A percentile compares a stretch with the other conserved stretches of the same genome.
Evolutionary conservation across 2,797 vertebrate species (phyloP).

Genomic region (Mus spretus): DNA sequence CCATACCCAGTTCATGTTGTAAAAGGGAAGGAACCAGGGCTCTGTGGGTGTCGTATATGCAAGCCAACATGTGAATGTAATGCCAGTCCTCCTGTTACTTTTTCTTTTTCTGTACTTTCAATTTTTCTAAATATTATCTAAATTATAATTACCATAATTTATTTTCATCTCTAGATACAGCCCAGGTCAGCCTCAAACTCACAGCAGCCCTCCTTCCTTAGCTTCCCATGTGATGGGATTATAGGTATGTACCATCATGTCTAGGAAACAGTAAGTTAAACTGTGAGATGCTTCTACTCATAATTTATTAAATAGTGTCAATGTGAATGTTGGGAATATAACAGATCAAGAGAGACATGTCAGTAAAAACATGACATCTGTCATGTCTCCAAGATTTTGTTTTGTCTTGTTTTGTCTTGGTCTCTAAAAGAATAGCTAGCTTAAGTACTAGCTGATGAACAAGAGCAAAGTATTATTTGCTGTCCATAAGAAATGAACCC

Average conservation of each 20-base stretch:
- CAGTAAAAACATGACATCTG: slow-evolving; percentile 76
- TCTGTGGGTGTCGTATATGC: not conserved
- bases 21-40: not conserved
- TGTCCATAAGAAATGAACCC: slow-evolving; percentile 22
- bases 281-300: not conserved
- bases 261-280: not conserved
- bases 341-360: slow-evolving; percentile 46
- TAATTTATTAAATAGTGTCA: slow-evolving; percentile 6
- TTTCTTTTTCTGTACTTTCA: not conserved
- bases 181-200: not conserved
- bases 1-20: not conserved
- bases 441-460: slow-evolving; percentile 57
- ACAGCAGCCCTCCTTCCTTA: not conserved
- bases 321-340: slow-evolving; percentile 47
- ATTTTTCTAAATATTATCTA: slow-evolving; percentile 36
- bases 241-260: not conserved
- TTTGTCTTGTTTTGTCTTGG: slow-evolving; percentile 49
- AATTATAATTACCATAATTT: not conserved
- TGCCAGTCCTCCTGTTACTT: not conserved
- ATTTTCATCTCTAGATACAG: not conserved
- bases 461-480: slow-evolving; percentile 68
- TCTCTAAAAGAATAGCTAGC: slow-evolving; percentile 56
- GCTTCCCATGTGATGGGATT: not conserved
- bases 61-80: not conserved
- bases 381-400: slow-evolving; percentile 72